These are phyloP conservation scores for Halcyon badia DNA, from an alignment of 2,797 vertebrate genomes.

Conservation along the genomic window DNA sequence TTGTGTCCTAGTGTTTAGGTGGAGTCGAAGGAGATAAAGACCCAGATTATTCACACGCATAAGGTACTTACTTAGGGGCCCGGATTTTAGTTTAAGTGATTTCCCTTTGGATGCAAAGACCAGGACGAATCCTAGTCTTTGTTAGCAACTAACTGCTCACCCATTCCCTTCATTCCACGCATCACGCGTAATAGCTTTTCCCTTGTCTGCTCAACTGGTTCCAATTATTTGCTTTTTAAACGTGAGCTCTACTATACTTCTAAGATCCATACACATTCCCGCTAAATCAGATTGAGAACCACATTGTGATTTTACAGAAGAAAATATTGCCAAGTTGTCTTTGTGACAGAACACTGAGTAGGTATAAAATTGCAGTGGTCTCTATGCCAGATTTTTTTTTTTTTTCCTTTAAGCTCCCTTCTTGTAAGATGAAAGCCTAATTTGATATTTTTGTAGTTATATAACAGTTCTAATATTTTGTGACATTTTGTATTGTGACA, in stretches of 20 bases:
- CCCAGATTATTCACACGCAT: not conserved
- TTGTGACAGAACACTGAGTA: constrained; percentile 83
- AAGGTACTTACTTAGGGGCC: constrained; percentile 37
- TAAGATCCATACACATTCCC: constrained; percentile 44
- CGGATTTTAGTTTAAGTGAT: constrained; percentile 33
- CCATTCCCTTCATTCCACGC: not conserved
- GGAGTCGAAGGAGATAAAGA: constrained; percentile 40
- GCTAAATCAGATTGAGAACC: constrained; percentile 75
- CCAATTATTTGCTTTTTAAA: constrained; percentile 60
- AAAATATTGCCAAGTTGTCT: constrained; percentile 83
- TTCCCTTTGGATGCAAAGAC: constrained; percentile 6
- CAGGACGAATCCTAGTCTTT: constrained; percentile 2
- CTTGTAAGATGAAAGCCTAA: constrained; percentile 77
- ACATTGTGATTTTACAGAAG: constrained; percentile 74
- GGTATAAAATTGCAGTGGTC: constrained; percentile 79
- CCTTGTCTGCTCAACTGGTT: not conserved
- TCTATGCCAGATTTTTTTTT: constrained; percentile 75
- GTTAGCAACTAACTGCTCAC: constrained; percentile 15
- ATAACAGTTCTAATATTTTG: constrained; percentile 86
- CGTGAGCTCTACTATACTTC: constrained; percentile 55
- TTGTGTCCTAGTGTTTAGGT: not conserved
- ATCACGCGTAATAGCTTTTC: not conserved
- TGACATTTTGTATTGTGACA: constrained; percentile 88
- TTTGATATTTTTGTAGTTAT: constrained; percentile 83
- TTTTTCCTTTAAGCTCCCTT: constrained; percentile 56